Conservation (phyloP, 1,140 invertebrate species). For the Vollenhovia emeryi region DNA sequence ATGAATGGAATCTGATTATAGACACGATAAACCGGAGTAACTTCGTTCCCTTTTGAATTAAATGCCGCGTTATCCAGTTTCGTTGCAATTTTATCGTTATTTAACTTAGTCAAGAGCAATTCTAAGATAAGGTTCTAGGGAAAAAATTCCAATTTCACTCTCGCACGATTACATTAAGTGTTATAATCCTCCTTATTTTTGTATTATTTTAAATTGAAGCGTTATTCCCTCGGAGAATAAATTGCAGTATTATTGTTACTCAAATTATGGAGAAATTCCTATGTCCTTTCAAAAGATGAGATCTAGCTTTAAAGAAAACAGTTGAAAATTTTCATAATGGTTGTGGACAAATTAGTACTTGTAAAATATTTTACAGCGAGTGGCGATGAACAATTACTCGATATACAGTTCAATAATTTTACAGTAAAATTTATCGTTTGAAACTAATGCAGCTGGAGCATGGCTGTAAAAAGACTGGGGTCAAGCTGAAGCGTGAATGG, state of each 20-base stretch:
- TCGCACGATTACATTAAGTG: neutral
- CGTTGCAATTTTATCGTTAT: neutral
- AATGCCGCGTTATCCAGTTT: neutral
- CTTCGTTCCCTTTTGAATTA: neutral
- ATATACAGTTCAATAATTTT: neutral
- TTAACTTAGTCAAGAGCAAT: neutral
- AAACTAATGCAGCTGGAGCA: neutral
- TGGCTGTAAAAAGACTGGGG: neutral
- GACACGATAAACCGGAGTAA: neutral
- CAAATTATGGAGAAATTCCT: neutral
- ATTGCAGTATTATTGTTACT: neutral
- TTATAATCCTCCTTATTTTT: neutral
- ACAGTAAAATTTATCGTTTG: neutral
- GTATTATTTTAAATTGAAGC: neutral
- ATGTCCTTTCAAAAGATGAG: neutral
- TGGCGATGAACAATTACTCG: neutral
- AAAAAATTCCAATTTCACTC: conserved; percentile 2
- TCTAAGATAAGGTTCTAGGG: neutral
- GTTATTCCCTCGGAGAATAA: neutral
- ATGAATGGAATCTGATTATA: neutral
- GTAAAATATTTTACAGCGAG: neutral
- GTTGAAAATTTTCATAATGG: neutral
- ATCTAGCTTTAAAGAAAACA: neutral
- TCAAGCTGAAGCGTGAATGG: neutral
- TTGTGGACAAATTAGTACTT: neutral